Evolutionary conservation across 2,888 invertebrate genomes (phyloP), one percentile per base, ranked within the genome.

Genomic region (Nematopogon swammerdamellus): DNA sequence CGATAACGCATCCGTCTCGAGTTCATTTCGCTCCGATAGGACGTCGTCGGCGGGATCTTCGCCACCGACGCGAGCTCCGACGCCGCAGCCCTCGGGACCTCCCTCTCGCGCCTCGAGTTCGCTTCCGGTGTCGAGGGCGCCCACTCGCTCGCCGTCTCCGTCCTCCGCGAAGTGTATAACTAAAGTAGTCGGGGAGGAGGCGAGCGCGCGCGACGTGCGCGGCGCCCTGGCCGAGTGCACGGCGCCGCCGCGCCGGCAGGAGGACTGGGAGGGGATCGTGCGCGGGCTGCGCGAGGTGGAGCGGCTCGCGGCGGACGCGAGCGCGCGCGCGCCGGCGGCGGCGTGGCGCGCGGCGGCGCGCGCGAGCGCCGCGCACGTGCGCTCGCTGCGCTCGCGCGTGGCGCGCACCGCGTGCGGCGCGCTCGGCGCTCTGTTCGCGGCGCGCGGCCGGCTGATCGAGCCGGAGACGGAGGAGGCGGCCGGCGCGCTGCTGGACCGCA

Each of bases 361-460:
- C n/a, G 81, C 85, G 52, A 69, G 94, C 19, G 85, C 91, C 0
- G 81, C 84, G 53, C 89, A 95, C 61, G 88, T 94, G 46, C 89
- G 89, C 56, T 97, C 95, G 68, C 80, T 98, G 53, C 83, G 98
- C 19, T 97, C 97, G 0, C 93, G 96, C 64, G 96, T 96, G 0
- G 89, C 97, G 0, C 83, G 97, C 46, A 85, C 90, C 3, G 95
- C 97, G 16, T 95, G 97, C 62, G 82, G 87, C 53, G 86, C 91
- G 6, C 80, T 95, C 44, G 87, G 88, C 1, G 89, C 94, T 52
- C 70, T 98, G 56, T 97, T 94, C 64, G 74, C 79, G 20, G 71
- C 84, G 3, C 84, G 86, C 52, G 81, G 80, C 2, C 81, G 81
- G 8, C 68, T 64, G 4, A 62, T 85, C 2, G 85, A 85, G 44